Evolutionary conservation across 2,113 vertebrate genomes (phyloP).

Genomic region (Thamnaconus septentrionalis): DNA sequence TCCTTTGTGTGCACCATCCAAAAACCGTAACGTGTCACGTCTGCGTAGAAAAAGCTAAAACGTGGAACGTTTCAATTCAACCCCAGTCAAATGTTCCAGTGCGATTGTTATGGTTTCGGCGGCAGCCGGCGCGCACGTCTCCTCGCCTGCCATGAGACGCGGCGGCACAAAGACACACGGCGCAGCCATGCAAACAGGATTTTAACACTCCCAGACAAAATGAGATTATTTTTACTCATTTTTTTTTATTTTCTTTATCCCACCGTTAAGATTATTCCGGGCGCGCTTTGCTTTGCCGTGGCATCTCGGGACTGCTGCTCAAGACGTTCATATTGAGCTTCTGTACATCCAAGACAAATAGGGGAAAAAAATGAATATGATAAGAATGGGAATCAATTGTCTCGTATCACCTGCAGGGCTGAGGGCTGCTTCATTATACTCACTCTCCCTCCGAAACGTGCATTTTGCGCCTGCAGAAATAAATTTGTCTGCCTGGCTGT

Average conservation of each 20-base stretch:
- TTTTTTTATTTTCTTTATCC: slow-evolving; percentile 21
- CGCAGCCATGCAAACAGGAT: slow-evolving; percentile 71
- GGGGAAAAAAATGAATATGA: too few relatives aligned
- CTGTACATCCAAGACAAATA: slow-evolving; percentile 18
- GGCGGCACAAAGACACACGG: slow-evolving; percentile 56
- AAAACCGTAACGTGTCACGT: slow-evolving; percentile 42
- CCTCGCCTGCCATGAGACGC: slow-evolving; percentile 56
- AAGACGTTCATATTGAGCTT: slow-evolving; percentile 32
- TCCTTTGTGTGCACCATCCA: slow-evolving; percentile 13
- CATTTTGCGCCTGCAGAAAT: too few relatives aligned
- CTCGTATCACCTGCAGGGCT: too few relatives aligned
- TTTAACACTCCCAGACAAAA: slow-evolving; percentile 72
- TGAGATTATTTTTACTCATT: slow-evolving; percentile 65
- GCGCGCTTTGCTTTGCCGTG: slow-evolving; percentile 19
- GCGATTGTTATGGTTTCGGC: slow-evolving; percentile 47
- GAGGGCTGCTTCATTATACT: too few relatives aligned
- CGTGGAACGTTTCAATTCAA: slow-evolving; percentile 26
- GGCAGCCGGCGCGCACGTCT: slow-evolving; percentile 38
- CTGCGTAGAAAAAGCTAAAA: slow-evolving; percentile 30
- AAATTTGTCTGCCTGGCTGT: too few relatives aligned
- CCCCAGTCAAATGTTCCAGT: slow-evolving; percentile 48
- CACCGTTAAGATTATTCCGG: slow-evolving; percentile 65
- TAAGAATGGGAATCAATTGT: too few relatives aligned
- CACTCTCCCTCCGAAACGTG: too few relatives aligned
- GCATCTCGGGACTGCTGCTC: slow-evolving; percentile 1